A percentile compares a stretch with the other conserved stretches of the same genome.
These are phyloP conservation scores for Hofmannophila pseudospretella DNA, from an alignment of 2,888 invertebrate genomes.

Conservation along the genomic window DNA sequence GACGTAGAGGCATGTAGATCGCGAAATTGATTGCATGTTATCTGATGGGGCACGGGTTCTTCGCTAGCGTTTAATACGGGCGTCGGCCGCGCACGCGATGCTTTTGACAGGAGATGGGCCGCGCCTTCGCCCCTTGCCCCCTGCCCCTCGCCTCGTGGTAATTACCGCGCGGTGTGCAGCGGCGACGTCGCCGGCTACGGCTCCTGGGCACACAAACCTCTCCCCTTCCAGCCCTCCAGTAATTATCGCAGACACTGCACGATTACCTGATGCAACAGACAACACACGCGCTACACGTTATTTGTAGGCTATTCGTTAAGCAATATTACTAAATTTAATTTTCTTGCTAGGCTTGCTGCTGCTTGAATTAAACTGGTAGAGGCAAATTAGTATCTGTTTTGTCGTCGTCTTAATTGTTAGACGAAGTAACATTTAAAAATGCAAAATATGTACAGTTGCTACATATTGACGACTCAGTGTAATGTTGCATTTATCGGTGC, in stretches of 20 bases:
- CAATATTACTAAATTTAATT: too few relatives aligned
- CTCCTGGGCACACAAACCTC: constrained; percentile 24
- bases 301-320: too few relatives aligned
- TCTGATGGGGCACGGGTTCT: constrained; percentile 75
- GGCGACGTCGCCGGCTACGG: constrained; percentile 63
- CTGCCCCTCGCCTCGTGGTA: constrained; percentile 63
- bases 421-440: too few relatives aligned
- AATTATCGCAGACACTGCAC: constrained; percentile 23
- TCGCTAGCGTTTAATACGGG: constrained; percentile 74
- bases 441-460: too few relatives aligned
- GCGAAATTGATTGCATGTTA: constrained; percentile 77
- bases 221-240: constrained; percentile 16
- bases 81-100: constrained; percentile 71
- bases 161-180: constrained; percentile 66
- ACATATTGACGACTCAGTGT: too few relatives aligned
- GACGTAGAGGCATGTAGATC: constrained; percentile 74
- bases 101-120: constrained; percentile 73
- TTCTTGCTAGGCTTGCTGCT: too few relatives aligned
- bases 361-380: too few relatives aligned
- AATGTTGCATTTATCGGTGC: background rate
- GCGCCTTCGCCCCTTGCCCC: constrained; percentile 57
- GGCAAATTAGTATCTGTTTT: too few relatives aligned
- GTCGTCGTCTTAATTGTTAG: too few relatives aligned
- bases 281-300: background rate
- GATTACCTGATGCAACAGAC: background rate